These are phyloP conservation scores for Falcunculus frontatus DNA, from an alignment of 2,113 vertebrate genomes.

Conservation along the genomic window DNA sequence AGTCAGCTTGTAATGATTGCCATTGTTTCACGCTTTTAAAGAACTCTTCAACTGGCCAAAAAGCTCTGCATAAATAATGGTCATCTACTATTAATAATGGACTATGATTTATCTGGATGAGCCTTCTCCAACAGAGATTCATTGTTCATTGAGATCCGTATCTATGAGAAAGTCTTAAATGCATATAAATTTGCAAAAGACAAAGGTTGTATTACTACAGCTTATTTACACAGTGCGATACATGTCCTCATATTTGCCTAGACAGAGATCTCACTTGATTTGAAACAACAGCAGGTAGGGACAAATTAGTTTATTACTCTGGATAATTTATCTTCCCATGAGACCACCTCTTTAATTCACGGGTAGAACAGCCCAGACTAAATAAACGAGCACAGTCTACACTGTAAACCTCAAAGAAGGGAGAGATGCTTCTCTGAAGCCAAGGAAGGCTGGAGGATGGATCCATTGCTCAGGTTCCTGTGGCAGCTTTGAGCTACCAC, in stretches of 20 bases:
- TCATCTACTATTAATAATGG: background rate
- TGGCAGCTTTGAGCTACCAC: background rate
- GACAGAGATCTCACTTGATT: background rate
- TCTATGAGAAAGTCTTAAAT: background rate
- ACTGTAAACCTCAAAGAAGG: background rate
- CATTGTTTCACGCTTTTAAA: background rate
- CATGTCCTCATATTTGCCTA: background rate
- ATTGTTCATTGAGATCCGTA: background rate
- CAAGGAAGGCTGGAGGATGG: background rate
- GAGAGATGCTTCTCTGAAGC: background rate
- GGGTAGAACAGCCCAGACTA: background rate
- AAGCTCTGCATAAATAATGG: background rate
- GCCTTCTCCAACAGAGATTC: background rate
- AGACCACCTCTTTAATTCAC: background rate
- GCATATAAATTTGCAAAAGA: background rate
- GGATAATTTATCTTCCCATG: background rate
- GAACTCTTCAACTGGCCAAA: background rate
- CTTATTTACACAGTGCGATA: background rate
- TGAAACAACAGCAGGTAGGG: background rate
- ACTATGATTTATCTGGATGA: background rate
- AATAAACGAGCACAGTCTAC: background rate
- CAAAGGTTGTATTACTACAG: background rate
- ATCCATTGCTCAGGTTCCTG: background rate
- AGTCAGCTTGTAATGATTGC: background rate
- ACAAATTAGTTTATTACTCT: background rate